These are phyloP conservation scores for Pelosia muscerda DNA, from an alignment of 2,888 invertebrate species.

Conservation along the genomic window DNA sequence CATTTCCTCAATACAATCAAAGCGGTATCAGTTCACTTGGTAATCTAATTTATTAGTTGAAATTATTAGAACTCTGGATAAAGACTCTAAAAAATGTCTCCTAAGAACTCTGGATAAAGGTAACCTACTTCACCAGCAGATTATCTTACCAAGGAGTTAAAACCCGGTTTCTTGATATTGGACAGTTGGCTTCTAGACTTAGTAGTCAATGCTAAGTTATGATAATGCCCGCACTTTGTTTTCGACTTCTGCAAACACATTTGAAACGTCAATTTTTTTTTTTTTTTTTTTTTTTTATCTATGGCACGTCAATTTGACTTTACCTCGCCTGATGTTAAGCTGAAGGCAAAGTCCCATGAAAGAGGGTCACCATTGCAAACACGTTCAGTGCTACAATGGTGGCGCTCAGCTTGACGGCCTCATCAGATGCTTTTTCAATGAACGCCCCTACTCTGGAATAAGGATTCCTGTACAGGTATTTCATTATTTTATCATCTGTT, in stretches of 20 bases:
- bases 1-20: background rate
- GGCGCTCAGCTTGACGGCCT: background rate
- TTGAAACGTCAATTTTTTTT: no score
- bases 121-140: background rate
- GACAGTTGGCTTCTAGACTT: background rate
- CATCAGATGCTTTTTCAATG: background rate
- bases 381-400: no score
- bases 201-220: background rate
- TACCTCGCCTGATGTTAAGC: no score
- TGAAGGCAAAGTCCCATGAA: no score
- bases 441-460: background rate
- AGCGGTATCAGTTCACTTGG: background rate
- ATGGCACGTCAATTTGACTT: no score
- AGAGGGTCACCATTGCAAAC: no score
- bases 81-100: no score
- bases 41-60: no score
- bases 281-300: no score
- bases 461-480: background rate
- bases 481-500: background rate
- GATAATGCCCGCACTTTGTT: no score
- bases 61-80: background rate
- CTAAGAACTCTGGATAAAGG: background rate
- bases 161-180: background rate
- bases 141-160: background rate
- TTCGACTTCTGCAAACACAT: background rate